These are phyloP conservation scores for Callyntrura sp. DNA, from an alignment of 2,888 invertebrate genomes.

Conservation along the genomic window DNA sequence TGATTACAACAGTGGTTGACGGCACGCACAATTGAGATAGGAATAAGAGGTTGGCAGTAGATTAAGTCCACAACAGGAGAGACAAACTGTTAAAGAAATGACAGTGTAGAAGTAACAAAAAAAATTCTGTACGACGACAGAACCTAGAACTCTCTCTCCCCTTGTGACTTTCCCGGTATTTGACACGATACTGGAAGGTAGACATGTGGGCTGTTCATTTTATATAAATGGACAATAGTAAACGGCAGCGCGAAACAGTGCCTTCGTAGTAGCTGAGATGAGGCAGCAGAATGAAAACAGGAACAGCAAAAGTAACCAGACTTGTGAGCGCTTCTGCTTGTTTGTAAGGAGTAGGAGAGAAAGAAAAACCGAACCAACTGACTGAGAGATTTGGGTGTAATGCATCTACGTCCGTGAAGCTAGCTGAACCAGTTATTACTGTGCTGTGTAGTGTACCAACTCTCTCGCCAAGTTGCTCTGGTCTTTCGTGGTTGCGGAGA, in stretches of 20 bases:
- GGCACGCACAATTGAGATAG: constrained; percentile 44
- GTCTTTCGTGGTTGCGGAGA: neutral
- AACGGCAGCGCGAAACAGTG: neutral
- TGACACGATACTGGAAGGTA: constrained; percentile 75
- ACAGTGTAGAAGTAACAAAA: constrained; percentile 53
- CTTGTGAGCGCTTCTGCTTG: neutral
- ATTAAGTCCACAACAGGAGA: constrained; percentile 20
- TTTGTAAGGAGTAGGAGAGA: constrained; percentile 27
- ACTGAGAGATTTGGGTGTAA: constrained; percentile 26
- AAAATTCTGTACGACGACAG: constrained; percentile 57
- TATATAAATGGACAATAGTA: constrained; percentile 50
- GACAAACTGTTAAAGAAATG: constrained; percentile 44
- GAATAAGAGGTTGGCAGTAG: neutral
- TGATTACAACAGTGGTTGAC: neutral
- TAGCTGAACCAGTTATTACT: constrained; percentile 34
- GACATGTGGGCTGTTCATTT: constrained; percentile 68
- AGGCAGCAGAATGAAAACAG: neutral
- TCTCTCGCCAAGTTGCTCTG: neutral
- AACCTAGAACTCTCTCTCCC: constrained; percentile 63
- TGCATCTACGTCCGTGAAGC: constrained; percentile 38
- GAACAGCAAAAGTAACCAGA: neutral
- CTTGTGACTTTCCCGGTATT: constrained; percentile 77
- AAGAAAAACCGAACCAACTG: constrained; percentile 31
- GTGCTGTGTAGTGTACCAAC: neutral
- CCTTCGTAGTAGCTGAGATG: neutral